Conservation (phyloP, 2,113 vertebrate genomes). For the Pteronura brasiliensis region DNA sequence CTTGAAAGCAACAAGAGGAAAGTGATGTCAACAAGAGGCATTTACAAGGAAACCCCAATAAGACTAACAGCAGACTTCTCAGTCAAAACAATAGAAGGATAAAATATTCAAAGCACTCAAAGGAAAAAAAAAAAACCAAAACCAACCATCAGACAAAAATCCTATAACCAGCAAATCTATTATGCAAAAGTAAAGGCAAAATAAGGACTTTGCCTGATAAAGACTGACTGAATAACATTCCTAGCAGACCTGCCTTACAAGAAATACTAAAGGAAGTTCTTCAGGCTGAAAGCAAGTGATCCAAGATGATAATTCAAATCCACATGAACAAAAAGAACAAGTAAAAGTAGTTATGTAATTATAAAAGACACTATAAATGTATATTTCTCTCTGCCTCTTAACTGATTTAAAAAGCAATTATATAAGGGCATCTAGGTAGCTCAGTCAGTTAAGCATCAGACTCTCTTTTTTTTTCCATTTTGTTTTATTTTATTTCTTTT, state of each 20-base stretch:
- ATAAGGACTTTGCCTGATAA: not conserved
- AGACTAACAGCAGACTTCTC: not conserved
- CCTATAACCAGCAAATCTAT: not conserved
- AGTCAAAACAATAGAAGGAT: not conserved
- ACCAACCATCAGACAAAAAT: not conserved
- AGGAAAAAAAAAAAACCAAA: not conserved
- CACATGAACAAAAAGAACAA: not conserved
- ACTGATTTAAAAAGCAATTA: not conserved
- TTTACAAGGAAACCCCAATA: not conserved
- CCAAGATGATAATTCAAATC: not conserved
- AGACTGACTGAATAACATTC: not conserved
- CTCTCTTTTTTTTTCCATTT: too few species aligned
- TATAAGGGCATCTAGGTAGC: not conserved
- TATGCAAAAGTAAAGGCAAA: not conserved
- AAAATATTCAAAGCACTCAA: not conserved
- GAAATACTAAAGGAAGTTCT: not conserved
- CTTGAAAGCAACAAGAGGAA: not conserved
- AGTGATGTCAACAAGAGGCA: not conserved
- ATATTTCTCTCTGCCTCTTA: not conserved
- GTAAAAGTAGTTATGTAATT: not conserved
- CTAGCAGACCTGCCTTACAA: not conserved
- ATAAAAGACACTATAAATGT: not conserved
- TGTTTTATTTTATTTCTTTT: too few species aligned
- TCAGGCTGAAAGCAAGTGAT: not conserved
- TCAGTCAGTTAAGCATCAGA: not conserved